A percentile compares a stretch with the other conserved stretches of the same genome.
Conservation (phyloP, 2,797 vertebrate genomes). For the Smutsia temminckii region DNA sequence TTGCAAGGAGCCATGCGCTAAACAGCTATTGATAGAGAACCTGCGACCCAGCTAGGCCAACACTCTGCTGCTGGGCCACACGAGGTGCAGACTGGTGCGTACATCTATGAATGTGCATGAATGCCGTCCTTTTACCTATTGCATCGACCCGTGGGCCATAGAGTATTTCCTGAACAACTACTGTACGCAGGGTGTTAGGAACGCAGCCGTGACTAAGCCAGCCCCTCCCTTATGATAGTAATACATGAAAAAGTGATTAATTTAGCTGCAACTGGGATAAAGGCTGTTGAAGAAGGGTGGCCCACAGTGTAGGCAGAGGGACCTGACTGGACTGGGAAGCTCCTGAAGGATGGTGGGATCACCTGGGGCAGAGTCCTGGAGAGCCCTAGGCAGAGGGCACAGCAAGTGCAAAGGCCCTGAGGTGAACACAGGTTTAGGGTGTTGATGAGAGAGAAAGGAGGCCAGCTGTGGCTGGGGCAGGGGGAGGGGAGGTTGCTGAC, state of each 20-base stretch:
- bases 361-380: background rate
- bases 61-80: fast-evolving
- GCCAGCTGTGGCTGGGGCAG: background rate
- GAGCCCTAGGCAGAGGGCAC: background rate
- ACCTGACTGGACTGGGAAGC: background rate
- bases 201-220: background rate
- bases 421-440: background rate
- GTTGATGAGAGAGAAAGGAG: background rate
- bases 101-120: no score
- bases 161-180: background rate
- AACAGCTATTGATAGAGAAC: background rate
- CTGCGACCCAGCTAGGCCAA: background rate
- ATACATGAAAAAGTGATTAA: no score
- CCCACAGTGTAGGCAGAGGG: background rate
- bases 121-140: background rate
- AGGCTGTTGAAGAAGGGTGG: background rate
- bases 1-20: background rate
- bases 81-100: fast-evolving
- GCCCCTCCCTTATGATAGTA: background rate
- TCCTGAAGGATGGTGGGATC: background rate
- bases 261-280: background rate
- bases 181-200: background rate
- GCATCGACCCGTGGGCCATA: background rate
- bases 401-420: background rate
- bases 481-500: no score